Conservation (phyloP, 2,888 invertebrate genomes). For the Cataglyphis livida region DNA sequence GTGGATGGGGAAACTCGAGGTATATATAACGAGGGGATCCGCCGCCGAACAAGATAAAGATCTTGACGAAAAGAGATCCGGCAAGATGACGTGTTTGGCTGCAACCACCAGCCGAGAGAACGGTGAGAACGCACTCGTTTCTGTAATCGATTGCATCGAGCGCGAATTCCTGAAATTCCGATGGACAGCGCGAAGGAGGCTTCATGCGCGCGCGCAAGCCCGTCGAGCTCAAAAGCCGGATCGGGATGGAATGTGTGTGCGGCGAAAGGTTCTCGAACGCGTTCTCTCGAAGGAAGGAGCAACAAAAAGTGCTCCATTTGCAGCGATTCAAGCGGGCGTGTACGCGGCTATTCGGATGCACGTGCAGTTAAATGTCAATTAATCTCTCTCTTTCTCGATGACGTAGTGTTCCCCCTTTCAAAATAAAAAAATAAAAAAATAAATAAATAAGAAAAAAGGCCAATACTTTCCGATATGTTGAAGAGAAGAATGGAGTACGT, state of each 20-base stretch:
- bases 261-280: slow-evolving; percentile 76
- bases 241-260: slow-evolving; percentile 67
- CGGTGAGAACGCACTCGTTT: slow-evolving; percentile 60
- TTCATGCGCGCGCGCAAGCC: slow-evolving; percentile 62
- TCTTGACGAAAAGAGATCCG: background rate
- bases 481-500: background rate
- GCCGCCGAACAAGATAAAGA: background rate
- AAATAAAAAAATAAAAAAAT: too few relatives aligned
- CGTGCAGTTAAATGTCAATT: slow-evolving; percentile 39
- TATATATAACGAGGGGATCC: background rate
- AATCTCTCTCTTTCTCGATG: background rate
- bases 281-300: slow-evolving; percentile 69
- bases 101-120: slow-evolving; percentile 61
- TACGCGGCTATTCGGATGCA: slow-evolving; percentile 23
- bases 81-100: background rate
- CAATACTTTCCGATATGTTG: background rate
- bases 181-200: slow-evolving; percentile 59
- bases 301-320: slow-evolving; percentile 64
- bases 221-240: slow-evolving; percentile 57
- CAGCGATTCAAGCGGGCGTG: slow-evolving; percentile 54
- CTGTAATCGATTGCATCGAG: slow-evolving; percentile 75
- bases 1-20: background rate
- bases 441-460: too few relatives aligned
- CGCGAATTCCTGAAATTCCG: slow-evolving; percentile 71
- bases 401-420: background rate